Conservation (phyloP, 2,113 vertebrate genomes). For the Antechinus stuartii region DNA sequence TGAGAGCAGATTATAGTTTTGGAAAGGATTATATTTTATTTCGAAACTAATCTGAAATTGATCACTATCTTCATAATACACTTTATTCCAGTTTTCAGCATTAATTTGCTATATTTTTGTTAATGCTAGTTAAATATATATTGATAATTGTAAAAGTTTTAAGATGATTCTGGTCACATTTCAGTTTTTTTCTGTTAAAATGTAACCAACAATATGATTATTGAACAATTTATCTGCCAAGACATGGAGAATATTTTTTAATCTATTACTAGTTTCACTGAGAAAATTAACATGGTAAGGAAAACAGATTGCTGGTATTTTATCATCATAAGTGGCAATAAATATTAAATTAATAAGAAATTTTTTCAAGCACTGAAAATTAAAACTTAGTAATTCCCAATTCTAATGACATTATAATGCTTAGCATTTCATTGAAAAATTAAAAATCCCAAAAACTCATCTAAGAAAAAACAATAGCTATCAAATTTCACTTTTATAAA, state of each 20-base stretch:
- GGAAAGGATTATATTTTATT: neutral
- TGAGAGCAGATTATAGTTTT: neutral
- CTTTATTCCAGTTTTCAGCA: neutral
- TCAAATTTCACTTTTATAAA: neutral
- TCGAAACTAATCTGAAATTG: neutral
- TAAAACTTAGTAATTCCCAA: neutral
- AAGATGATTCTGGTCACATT: neutral
- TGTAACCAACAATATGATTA: neutral
- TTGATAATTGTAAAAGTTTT: neutral
- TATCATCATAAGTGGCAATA: neutral
- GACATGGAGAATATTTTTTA: neutral
- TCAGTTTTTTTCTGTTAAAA: neutral
- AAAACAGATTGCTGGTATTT: neutral
- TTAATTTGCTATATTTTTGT: neutral
- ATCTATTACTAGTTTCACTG: conserved; percentile 3
- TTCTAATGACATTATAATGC: neutral
- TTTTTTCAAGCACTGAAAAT: neutral
- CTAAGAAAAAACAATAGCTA: neutral
- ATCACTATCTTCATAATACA: neutral
- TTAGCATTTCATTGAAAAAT: neutral
- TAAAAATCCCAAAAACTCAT: neutral
- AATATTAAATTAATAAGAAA: neutral
- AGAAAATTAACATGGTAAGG: neutral
- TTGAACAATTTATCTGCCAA: neutral
- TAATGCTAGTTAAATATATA: neutral